phyloP scores from a whole-genome alignment of 2,888 invertebrate genomes.

The Cephus runcator region DNA sequence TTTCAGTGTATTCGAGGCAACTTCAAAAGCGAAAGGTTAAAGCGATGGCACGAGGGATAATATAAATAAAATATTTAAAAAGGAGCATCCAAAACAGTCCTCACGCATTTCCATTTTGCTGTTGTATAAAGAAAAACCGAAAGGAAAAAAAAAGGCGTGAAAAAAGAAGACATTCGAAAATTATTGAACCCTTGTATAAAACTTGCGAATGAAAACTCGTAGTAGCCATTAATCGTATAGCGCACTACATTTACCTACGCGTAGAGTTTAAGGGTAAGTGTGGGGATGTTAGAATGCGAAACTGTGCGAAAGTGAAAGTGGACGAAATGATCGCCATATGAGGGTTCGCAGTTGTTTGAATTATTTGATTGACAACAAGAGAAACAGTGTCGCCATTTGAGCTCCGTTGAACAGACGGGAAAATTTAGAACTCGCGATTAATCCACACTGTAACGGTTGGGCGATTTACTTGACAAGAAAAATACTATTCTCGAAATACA shows the following conservation, averaged over 20 bases:
- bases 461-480: too few species aligned
- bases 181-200: neutral
- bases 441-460: too few species aligned
- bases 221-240: neutral
- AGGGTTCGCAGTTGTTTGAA: neutral
- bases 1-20: neutral
- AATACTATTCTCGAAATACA: too few species aligned
- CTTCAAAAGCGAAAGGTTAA: neutral
- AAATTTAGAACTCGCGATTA: too few species aligned
- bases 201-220: neutral
- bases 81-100: neutral
- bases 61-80: neutral
- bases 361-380: neutral
- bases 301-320: neutral
- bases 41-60: neutral
- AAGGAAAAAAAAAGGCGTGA: neutral
- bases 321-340: neutral
- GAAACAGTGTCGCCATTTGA: neutral
- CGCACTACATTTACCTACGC: neutral
- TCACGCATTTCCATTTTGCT: neutral
- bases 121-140: neutral
- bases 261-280: neutral
- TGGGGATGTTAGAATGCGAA: neutral
- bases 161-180: neutral
- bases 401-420: neutral